Percentiles rank a stretch among this genome's conserved stretches.
Evolutionary conservation across 2,113 vertebrate species (phyloP).

Genomic region (Caranx melampygus): DNA sequence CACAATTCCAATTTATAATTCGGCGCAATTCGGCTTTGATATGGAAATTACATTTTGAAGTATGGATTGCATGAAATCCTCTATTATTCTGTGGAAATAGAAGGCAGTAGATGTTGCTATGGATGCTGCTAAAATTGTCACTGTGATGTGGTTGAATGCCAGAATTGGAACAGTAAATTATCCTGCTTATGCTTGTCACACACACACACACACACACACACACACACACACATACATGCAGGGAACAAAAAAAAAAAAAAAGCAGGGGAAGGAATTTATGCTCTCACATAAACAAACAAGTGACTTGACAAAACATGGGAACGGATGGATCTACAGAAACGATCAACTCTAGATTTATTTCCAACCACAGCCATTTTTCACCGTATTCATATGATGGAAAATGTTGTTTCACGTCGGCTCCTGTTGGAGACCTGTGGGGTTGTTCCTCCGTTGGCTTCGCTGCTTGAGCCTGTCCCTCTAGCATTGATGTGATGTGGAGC

Average conservation of each 20-base stretch:
- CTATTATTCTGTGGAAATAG: slow-evolving; percentile 13
- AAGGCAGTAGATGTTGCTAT: slow-evolving; percentile 28
- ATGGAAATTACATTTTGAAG: slow-evolving; percentile 46
- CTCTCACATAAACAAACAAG: slow-evolving; percentile 44
- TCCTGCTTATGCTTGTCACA: slow-evolving; percentile 46
- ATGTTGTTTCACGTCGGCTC: neutral
- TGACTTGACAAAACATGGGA: slow-evolving; percentile 37
- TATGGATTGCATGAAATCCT: slow-evolving; percentile 18
- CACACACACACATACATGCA: no score
- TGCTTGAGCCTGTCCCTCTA: slow-evolving; percentile 6
- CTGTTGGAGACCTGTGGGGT: neutral
- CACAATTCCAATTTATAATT: slow-evolving; percentile 18
- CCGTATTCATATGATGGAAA: slow-evolving; percentile 16
- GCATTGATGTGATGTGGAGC: slow-evolving; percentile 1
- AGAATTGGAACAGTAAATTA: slow-evolving; percentile 46
- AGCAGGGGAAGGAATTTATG: slow-evolving; percentile 34
- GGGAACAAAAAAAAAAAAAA: no score
- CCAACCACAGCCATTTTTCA: neutral
- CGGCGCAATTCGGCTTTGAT: slow-evolving; percentile 8
- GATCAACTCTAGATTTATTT: neutral
- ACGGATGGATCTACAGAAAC: slow-evolving; percentile 18
- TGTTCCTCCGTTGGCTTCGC: neutral
- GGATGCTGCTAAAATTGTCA: slow-evolving; percentile 39
- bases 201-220: neutral
- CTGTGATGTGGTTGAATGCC: slow-evolving; percentile 44